Base-by-base conservation (phyloP, 2,797 vertebrate genomes). In the Oreonectes daqikongensis region DNA sequence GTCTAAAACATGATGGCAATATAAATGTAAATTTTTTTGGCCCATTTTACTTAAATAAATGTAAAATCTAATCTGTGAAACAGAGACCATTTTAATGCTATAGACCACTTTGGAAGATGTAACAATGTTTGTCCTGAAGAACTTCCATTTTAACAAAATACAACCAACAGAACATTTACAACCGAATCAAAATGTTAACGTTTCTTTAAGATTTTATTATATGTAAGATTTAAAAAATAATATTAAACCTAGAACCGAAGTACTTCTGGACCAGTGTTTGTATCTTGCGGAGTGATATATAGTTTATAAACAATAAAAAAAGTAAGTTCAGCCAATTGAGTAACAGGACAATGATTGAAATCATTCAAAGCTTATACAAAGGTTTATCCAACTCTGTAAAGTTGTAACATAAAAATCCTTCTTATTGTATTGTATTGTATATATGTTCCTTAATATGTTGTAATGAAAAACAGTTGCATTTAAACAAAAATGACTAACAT, bases 371-470 rank as follows among this genome's bases (percentile, higher is more conserved):
- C 20, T 24, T 50, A 50, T 44, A 15, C 42, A 44, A 44, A 44
- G n/a, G 4, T 10, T 48, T 73, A 61, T 10, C 42, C 59, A 63
- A 38, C n/a, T 22, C 55, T 18, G 15, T 35, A 18, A 24, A 17
- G 42, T 48, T 72, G 28, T 72, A 42, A 57, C 42, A 38, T 26
- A 3, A 28, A 4, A 2, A 59, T 30, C 15, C 24, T 35, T 28
- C 9, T 76, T 79, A 60, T 52, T 76, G 28, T 35, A 68, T 24
- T 59, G 24, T 4, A 6, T n/a, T n/a, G n/a, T 14, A 24, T 38
- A n/a, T 26, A 59, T 42, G 26, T 66, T 53, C 15, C 12, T 79
- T 42, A 38, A 70, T 20, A 64, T 77, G 55, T 32, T 46, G 24
- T 9, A n/a, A n/a, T n/a, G n/a, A n/a, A 32, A 40, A 40, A 63